Evolutionary conservation across 2,888 invertebrate genomes (phyloP), one percentile per base, ranked within the genome.

Genomic region (Drosophila setosimentum): DNA sequence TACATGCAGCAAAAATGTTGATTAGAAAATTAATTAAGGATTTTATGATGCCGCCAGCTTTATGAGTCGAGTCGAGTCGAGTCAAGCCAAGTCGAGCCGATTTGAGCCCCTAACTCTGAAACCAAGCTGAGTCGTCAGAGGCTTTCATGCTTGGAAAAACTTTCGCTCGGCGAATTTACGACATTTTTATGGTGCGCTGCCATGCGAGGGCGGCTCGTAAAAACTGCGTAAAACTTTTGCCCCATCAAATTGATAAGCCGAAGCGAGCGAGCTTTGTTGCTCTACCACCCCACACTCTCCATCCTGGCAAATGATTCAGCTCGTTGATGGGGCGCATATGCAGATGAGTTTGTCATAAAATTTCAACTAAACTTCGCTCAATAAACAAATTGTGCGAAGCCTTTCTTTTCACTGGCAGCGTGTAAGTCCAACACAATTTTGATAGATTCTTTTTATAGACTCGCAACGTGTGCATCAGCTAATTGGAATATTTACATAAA

Each of bases 181-280:
- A 91, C 89, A 80, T 91, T 91, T 91, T 91, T 91, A 91, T 91
- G 87, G 89, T 82, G 80, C 76, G 75, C 91, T 90, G 91, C 86
- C 91, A 91, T 87, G 91, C 91, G 79, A 85, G 75, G 73, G 73
- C 75, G 75, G 75, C 77, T 81, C 82, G 78, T 81, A 89, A 81
- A 84, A 86, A 86, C 76, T 88, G 87, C 86, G 87, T 83, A 82
- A 83, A 86, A 86, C 63, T 73, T 88, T 80, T 69, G 61, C 57
- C 74, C 74, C 74, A 70, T 78, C 70, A 70, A 76, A 76, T 77
- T 80, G 75, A 79, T 73, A 85, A 83, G 73, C 66, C 53, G 55
- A n/a, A 37, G 37, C 55, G n/a, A 37, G 27, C 29, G 8, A 37
- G 37, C 37, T 37, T 55, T 54, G 53, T 53, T 54, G 27, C 35